These are phyloP conservation scores for Luperina testacea DNA, from an alignment of 2,888 invertebrate species.

Conservation along the genomic window DNA sequence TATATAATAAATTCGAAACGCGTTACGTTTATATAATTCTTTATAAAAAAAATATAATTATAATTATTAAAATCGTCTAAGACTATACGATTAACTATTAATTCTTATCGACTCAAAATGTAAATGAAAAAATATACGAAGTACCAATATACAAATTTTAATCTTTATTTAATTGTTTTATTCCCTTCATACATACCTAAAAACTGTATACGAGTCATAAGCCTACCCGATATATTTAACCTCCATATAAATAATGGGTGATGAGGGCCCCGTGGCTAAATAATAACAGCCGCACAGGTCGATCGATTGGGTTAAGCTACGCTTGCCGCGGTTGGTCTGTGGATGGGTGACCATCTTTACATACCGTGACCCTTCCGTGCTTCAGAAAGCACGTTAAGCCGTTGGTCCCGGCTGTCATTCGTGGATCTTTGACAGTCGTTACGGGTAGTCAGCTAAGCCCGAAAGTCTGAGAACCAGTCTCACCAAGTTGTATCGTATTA, in stretches of 20 bases:
- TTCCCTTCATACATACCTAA: constrained; percentile 20
- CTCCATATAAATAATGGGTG: neutral
- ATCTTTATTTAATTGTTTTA: constrained; percentile 82
- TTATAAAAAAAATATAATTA: constrained; percentile 77
- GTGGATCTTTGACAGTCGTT: no score
- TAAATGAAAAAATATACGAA: constrained; percentile 90
- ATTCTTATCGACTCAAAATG: constrained; percentile 88
- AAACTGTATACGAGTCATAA: neutral
- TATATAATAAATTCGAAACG: constrained; percentile 72
- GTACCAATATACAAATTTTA: constrained; percentile 91
- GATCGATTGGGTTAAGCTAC: no score
- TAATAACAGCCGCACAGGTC: no score
- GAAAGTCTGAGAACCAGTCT: no score
- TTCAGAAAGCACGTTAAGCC: no score
- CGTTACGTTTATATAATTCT: constrained; percentile 86
- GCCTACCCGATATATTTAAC: neutral
- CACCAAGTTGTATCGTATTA: no score
- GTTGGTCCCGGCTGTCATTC: no score
- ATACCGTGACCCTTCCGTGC: no score
- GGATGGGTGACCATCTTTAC: no score
- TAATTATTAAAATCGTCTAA: constrained; percentile 82
- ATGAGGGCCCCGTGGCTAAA: no score
- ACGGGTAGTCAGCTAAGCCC: no score
- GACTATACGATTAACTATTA: constrained; percentile 85
- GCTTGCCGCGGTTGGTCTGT: no score